phyloP scores from a whole-genome alignment of 2,888 invertebrate genomes.

The Brenthis daphne region DNA sequence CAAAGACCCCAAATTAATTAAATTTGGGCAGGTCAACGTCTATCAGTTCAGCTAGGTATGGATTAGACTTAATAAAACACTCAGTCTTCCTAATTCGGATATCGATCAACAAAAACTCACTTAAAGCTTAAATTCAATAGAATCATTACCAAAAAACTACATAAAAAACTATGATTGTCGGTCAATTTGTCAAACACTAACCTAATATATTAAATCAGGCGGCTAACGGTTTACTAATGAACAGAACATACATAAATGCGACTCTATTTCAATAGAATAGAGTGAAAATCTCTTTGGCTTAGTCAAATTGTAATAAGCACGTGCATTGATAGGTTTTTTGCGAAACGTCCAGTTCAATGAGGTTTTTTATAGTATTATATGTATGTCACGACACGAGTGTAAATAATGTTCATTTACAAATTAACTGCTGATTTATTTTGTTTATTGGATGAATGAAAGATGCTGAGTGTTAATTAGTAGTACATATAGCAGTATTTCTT shows the following conservation, averaged over 20 bases:
- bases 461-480: too few relatives aligned
- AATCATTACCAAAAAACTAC: slow-evolving; percentile 24
- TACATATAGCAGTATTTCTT: too few relatives aligned
- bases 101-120: slow-evolving; percentile 6
- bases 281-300: slow-evolving; percentile 15
- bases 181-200: slow-evolving; percentile 44
- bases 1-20: too few relatives aligned
- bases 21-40: too few relatives aligned
- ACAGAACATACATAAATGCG: slow-evolving; percentile 2
- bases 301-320: slow-evolving; percentile 31
- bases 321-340: slow-evolving; percentile 35
- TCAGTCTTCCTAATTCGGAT: background rate
- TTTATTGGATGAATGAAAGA: slow-evolving; percentile 15
- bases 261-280: slow-evolving; percentile 6
- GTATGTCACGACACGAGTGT: slow-evolving; percentile 38
- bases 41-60: too few relatives aligned
- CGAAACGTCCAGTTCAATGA: slow-evolving; percentile 31
- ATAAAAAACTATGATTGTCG: slow-evolving; percentile 33
- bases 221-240: slow-evolving; percentile 38
- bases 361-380: slow-evolving; percentile 37
- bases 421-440: slow-evolving; percentile 25
- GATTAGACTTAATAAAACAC: too few relatives aligned
- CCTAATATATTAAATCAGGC: slow-evolving; percentile 42
- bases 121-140: slow-evolving; percentile 10
- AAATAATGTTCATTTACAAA: slow-evolving; percentile 30